Base-by-base conservation (phyloP, 1,140 invertebrate genomes). In the Leucophenga varia region DNA sequence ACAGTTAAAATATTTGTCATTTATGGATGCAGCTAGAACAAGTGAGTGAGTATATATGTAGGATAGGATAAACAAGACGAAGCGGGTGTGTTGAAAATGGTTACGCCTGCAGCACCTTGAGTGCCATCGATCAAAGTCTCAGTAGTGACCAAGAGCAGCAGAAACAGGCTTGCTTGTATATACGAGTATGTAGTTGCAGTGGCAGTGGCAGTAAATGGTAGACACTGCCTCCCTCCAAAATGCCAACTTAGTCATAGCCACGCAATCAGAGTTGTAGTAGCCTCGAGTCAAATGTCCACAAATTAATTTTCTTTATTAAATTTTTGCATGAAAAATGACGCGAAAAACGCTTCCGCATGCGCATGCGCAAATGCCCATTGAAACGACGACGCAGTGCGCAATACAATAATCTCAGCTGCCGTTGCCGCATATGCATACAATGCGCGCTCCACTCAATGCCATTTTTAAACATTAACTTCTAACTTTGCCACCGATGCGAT, bases 301-400 rank as follows among this genome's bases (percentile, higher is more conserved):
- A 67, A 67, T 67, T 67, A 67, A 67, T 67, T 67, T 67, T 67
- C 63, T 67, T 67, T 67, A 67, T 67, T 67, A 67, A 67, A 67
- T 67, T 67, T 67, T 64, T 68, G 63, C 63, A 67, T 67, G 63
- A 67, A 67, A 67, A 67, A 67, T 67, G 63, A 67, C 63, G 63
- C 59, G 59, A 63, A 68, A 67, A 67, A 67, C 64, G 63, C 63
- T 67, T 67, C 63, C 63, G 63, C 63, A 63, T 67, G 64, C 54
- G 63, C 61, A 59, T 34, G 43, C 10, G 22, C 10, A 25, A 25
- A 25, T 25, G 22, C 22, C n/a, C 5, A 25, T 25, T 5, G 22
- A 5, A 25, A 25, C 10, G 22, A 25, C 5, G 10, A 25, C 10
- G 22, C 22, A 10, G 10, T 25, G 22, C n/a, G 22, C 22, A 25